Percentiles rank a stretch among this genome's conserved stretches.
phyloP scores from a whole-genome alignment of 1,140 invertebrate species.

The Hermetia illucens region DNA sequence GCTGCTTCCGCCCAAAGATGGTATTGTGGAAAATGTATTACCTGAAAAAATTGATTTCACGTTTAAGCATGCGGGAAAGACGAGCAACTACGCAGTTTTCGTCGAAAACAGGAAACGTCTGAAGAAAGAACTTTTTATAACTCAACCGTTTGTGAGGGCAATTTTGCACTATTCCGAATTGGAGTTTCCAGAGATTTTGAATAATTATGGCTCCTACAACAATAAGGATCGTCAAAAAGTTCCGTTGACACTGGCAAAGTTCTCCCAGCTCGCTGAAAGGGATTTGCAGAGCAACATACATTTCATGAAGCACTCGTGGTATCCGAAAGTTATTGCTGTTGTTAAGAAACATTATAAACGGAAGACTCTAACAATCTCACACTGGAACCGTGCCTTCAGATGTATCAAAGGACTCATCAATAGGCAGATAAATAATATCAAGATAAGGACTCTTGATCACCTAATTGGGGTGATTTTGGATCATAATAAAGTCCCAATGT shows the following conservation, averaged over 20 bases:
- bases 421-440: slow-evolving; percentile 28
- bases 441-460: slow-evolving; percentile 33
- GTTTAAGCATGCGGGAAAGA: slow-evolving; percentile 31
- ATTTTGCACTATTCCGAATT: slow-evolving; percentile 35
- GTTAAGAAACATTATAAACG: slow-evolving; percentile 19
- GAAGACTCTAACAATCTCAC: slow-evolving; percentile 8
- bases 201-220: slow-evolving; percentile 36
- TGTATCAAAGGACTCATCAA: slow-evolving; percentile 25
- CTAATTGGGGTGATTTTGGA: slow-evolving; percentile 29
- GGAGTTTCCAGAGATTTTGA: slow-evolving; percentile 36
- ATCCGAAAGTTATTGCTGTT: slow-evolving; percentile 20
- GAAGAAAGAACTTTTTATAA: slow-evolving; percentile 32
- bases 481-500: slow-evolving; percentile 23
- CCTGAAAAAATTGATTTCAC: slow-evolving; percentile 13
- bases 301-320: slow-evolving; percentile 15
- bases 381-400: slow-evolving; percentile 9
- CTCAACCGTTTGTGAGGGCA: slow-evolving; percentile 41
- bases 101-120: slow-evolving; percentile 34
- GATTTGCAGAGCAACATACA: slow-evolving; percentile 22
- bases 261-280: slow-evolving; percentile 31
- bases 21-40: too few species aligned
- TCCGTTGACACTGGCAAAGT: slow-evolving; percentile 14
- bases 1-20: too few species aligned
- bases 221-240: slow-evolving; percentile 29
- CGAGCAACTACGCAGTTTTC: slow-evolving; percentile 36